These are phyloP conservation scores for Sturmia bella DNA, from an alignment of 2,888 invertebrate species.

Conservation along the genomic window DNA sequence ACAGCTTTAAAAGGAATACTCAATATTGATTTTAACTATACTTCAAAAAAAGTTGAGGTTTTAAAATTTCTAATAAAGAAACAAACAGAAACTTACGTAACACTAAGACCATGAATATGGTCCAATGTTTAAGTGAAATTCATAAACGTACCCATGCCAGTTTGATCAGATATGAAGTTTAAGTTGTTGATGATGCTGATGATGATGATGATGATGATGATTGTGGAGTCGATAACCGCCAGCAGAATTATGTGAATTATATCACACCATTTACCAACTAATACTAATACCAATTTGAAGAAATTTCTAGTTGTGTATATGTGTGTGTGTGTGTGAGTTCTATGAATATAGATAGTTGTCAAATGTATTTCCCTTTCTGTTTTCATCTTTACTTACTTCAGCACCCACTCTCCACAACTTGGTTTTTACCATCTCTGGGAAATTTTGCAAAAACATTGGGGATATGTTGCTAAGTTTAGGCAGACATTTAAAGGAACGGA, in stretches of 20 bases:
- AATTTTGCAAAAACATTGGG: constrained; percentile 25
- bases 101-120: too few relatives aligned
- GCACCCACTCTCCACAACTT: background rate
- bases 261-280: constrained; percentile 43
- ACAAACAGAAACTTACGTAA: too few relatives aligned
- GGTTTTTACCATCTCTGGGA: constrained; percentile 15
- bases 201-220: constrained; percentile 36
- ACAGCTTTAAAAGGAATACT: too few relatives aligned
- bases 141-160: constrained; percentile 12
- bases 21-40: too few relatives aligned
- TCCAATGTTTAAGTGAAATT: too few relatives aligned
- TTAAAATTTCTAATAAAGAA: too few relatives aligned
- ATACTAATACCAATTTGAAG: background rate
- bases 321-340: background rate
- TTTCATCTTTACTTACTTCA: constrained; percentile 12
- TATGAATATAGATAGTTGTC: constrained; percentile 25
- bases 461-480: constrained; percentile 33
- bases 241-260: constrained; percentile 65
- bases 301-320: background rate
- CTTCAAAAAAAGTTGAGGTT: too few relatives aligned
- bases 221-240: constrained; percentile 61
- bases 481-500: background rate
- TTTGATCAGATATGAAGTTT: constrained; percentile 49
- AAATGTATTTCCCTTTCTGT: constrained; percentile 26
- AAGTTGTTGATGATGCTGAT: constrained; percentile 42